Evolutionary conservation across 2,888 invertebrate genomes (phyloP).

Genomic region (Odontothrips loti): DNA sequence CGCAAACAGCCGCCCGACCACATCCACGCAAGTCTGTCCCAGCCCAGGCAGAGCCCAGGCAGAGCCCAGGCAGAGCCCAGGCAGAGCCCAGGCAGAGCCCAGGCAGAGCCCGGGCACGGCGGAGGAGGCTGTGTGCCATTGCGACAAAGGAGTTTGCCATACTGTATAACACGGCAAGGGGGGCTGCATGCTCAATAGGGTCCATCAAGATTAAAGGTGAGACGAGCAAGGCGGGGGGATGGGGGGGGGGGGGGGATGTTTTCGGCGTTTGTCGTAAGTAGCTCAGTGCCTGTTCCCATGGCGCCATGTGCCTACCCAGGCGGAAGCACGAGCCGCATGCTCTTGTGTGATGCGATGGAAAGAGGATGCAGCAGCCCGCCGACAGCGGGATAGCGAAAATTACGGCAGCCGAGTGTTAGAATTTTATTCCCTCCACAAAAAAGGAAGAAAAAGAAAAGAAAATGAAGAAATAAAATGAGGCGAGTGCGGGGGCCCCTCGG

Average conservation of each 20-base stretch:
- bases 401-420: no score
- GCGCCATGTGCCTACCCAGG: not conserved
- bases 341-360: no score
- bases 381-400: no score
- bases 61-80: not conserved
- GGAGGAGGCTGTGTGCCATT: not conserved
- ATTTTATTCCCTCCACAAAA: no score
- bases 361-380: no score
- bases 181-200: conserved; percentile 15
- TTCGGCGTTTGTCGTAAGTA: not conserved
- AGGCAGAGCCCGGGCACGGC: not conserved
- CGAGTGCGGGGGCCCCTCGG: no score
- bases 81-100: not conserved
- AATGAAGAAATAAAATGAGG: no score
- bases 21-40: not conserved
- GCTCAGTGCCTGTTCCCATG: not conserved
- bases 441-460: no score
- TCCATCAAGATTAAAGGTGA: conserved; percentile 15
- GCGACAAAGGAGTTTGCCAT: conserved; percentile 13
- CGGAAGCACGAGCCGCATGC: not conserved
- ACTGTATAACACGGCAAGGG: not conserved
- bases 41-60: not conserved
- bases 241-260: not conserved
- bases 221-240: not conserved
- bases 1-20: not conserved